Conservation (phyloP, 1,140 invertebrate species). For the Anoplolepis gracilipes region DNA sequence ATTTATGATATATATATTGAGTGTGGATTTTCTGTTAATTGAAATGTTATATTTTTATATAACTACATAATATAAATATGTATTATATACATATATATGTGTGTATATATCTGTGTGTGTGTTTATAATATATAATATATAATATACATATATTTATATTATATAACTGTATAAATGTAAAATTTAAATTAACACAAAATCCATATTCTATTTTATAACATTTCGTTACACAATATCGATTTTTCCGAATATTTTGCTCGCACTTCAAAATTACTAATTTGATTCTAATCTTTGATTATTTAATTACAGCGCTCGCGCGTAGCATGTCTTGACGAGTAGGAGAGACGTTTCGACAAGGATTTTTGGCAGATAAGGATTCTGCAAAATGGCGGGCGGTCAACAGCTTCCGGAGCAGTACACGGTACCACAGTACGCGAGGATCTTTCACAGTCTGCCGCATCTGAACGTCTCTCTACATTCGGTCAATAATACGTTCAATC, state of each 20-base stretch:
- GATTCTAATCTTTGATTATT: slow-evolving; percentile 38
- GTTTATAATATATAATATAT: no score
- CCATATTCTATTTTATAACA: no score
- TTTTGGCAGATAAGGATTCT: slow-evolving; percentile 82
- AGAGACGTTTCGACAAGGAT: slow-evolving; percentile 77
- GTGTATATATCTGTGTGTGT: no score
- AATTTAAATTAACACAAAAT: no score
- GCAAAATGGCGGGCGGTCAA: slow-evolving; percentile 86
- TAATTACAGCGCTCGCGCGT: slow-evolving; percentile 79
- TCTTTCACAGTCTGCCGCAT: slow-evolving; percentile 94
- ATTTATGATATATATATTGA: no score
- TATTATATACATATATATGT: no score
- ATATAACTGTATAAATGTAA: slow-evolving; percentile 10
- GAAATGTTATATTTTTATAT: no score
- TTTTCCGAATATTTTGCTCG: not conserved
- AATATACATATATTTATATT: no score
- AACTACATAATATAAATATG: no score
- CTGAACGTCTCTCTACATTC: slow-evolving; percentile 94
- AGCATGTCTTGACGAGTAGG: slow-evolving; percentile 86
- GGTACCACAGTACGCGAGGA: slow-evolving; percentile 92
- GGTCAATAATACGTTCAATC: slow-evolving; percentile 96
- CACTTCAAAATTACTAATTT: no score
- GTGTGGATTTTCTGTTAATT: no score
- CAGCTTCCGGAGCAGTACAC: slow-evolving; percentile 90
- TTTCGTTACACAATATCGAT: no score